Conservation (phyloP, 1,140 invertebrate genomes). For the Orchesella cincta region DNA sequence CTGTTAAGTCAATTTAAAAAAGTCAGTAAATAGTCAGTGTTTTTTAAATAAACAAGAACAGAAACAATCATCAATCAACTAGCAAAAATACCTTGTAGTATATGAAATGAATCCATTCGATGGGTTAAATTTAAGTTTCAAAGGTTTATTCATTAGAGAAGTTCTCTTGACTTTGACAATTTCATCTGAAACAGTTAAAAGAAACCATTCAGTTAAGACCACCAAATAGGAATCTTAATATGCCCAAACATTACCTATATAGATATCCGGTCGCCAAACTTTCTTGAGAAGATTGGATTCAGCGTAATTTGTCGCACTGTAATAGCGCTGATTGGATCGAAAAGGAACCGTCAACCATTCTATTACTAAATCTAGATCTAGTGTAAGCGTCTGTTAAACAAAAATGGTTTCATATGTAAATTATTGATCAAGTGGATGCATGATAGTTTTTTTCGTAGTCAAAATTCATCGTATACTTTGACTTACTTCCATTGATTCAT, state of each 20-base stretch:
- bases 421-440: neutral
- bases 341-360: slow-evolving; percentile 42
- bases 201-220: neutral
- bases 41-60: no score
- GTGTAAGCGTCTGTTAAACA: neutral
- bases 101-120: slow-evolving; percentile 40
- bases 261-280: slow-evolving; percentile 41
- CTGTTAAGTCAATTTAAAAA: neutral
- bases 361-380: slow-evolving; percentile 25
- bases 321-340: slow-evolving; percentile 16
- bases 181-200: slow-evolving; percentile 13
- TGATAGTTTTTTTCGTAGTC: neutral
- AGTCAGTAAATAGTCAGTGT: neutral
- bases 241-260: slow-evolving; percentile 13
- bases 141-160: slow-evolving; percentile 33
- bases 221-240: no score
- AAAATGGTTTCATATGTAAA: neutral
- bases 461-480: neutral
- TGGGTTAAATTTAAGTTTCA: slow-evolving; percentile 33
- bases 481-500: slow-evolving; percentile 31
- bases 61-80: no score
- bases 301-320: slow-evolving; percentile 30
- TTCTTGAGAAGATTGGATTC: slow-evolving; percentile 38
- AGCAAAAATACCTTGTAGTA: slow-evolving; percentile 31
- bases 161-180: slow-evolving; percentile 31